These are phyloP conservation scores for Aplysia californica DNA, from an alignment of 1,140 invertebrate species.

Conservation along the genomic window DNA sequence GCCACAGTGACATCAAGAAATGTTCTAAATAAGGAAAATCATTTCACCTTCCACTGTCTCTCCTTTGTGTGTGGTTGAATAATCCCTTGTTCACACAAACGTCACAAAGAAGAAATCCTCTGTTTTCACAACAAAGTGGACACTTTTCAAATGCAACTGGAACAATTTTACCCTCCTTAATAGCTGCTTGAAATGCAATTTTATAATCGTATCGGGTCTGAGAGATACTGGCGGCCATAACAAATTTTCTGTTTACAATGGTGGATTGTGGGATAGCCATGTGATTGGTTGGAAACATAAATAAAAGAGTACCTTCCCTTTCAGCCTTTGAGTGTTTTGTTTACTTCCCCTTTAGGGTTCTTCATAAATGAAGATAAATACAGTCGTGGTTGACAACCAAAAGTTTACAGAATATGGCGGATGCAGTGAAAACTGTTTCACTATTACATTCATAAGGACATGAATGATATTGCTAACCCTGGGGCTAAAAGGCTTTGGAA, in stretches of 20 bases:
- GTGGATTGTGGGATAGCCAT: conserved; percentile 29
- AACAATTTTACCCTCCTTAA: conserved; percentile 24
- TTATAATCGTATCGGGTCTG: conserved; percentile 20
- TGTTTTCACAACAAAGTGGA: conserved; percentile 24
- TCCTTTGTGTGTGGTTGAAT: conserved; percentile 24
- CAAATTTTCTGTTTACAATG: conserved; percentile 27
- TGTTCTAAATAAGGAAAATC: background rate
- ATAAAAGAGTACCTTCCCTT: conserved; percentile 17
- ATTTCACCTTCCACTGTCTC: conserved; percentile 14
- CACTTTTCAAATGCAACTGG: conserved; percentile 26
- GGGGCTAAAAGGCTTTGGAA: too few species aligned
- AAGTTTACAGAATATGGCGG: too few species aligned
- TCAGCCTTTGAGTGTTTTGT: background rate
- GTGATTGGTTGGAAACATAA: conserved; percentile 32
- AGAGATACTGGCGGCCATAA: conserved; percentile 28
- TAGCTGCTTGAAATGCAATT: conserved; percentile 11
- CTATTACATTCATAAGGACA: too few species aligned
- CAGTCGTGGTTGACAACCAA: background rate
- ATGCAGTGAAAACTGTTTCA: background rate
- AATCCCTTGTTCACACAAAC: conserved; percentile 17
- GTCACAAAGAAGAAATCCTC: conserved; percentile 18
- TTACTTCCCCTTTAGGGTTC: background rate
- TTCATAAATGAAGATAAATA: too few species aligned
- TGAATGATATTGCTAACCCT: too few species aligned
- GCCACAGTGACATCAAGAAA: conserved; percentile 5